Base-by-base conservation (phyloP, 37 sponge, comb jelly and placozoan genomes). In the Amphimedon queenslandica region DNA sequence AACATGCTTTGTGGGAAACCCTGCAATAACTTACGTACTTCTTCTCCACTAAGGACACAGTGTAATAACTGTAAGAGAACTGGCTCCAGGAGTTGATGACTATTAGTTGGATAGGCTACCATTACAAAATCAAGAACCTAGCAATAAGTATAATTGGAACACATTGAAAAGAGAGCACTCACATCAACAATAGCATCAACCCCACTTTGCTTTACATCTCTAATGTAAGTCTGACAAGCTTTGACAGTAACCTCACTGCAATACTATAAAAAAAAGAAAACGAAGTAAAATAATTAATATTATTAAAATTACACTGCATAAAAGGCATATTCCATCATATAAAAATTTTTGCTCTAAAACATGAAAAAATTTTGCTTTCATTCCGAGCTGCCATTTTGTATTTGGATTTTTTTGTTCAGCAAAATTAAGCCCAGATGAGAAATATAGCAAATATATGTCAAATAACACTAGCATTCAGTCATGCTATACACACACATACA, bases 201-300 rank as follows among this genome's bases (percentile, higher is more conserved):
- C 10, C 82, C 63, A 28, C 77, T 75, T 37, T 75, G 73, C 27
- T 80, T 80, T 20, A 84, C 91, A 37, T 84, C 91, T 58, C 77
- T 70, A 28, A 90, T 40, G 71, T 90, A 84, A 70, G 31, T 60
- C 42, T 42, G 79, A 77, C 84, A 92, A 0, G 72, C 87, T 21
- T 38, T 31, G 25, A 83, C 56, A 21, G 77, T 40, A 1, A 91
- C 39, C 28, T 76, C 64, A 4, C 67, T 63, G 63, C 82, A 86
- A 16, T 57, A 35, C 86, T 91, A 55, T 28, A 40, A 8, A 38
- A 16, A 60, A 56, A 27, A 43, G 25, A 36, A 69, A 63, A 64
- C n/a, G 64, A 63, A 51, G 23, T 38, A 70, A 58, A 24, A 32
- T 24, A 51, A 63, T 47, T 39, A 61, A 75, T 66, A 75, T 66